Percentiles rank a stretch among this genome's conserved stretches.
phyloP scores from a whole-genome alignment of 2,888 invertebrate species.

The Drosophila longiperda region DNA sequence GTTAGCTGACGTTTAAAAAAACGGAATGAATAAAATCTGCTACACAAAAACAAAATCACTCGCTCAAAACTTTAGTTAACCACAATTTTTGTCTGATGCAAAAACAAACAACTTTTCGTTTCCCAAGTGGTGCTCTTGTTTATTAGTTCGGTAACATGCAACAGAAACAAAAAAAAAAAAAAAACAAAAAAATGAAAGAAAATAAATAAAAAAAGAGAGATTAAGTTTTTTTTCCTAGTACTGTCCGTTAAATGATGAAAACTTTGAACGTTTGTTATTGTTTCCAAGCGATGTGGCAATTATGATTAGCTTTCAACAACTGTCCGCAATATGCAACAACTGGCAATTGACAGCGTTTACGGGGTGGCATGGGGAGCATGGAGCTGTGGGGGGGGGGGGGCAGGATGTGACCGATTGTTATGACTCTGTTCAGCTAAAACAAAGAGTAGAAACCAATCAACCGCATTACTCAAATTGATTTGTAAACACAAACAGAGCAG shows the following conservation, averaged over 20 bases:
- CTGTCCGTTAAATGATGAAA: neutral
- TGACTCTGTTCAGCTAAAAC: conserved; percentile 23
- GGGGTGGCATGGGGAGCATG: neutral
- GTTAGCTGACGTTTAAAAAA: neutral
- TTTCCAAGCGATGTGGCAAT: conserved; percentile 5
- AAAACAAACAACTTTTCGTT: neutral
- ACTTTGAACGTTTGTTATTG: neutral
- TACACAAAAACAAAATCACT: neutral
- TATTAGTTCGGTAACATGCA: neutral
- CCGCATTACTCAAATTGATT: conserved; percentile 75
- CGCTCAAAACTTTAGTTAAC: neutral
- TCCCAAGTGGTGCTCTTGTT: neutral
- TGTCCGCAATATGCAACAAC: conserved; percentile 9
- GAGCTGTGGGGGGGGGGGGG: no score
- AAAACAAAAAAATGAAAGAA: neutral
- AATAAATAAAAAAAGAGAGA: neutral
- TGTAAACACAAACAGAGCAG: conserved; percentile 55
- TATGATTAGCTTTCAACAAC: conserved; percentile 10
- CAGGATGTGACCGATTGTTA: conserved; percentile 18
- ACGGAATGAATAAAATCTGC: neutral
- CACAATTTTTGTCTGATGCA: neutral
- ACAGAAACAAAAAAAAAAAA: neutral
- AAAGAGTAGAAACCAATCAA: conserved; percentile 50
- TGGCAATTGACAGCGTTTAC: conserved; percentile 6
- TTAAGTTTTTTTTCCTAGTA: neutral